These are phyloP conservation scores for Ormyrus thymus DNA, from an alignment of 2,888 invertebrate species.

Conservation along the genomic window DNA sequence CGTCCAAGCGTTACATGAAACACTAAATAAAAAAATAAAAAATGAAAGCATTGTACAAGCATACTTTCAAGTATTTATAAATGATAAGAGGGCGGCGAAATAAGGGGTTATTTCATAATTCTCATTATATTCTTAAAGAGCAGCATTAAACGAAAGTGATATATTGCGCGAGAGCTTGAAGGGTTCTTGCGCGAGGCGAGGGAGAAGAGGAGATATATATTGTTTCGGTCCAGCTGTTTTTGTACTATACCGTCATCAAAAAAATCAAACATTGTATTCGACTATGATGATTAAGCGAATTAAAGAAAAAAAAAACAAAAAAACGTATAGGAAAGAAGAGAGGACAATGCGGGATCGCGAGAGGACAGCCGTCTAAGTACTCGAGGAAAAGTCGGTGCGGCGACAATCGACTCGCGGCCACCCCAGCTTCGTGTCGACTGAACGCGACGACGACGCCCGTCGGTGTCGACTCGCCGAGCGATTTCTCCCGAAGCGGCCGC, in stretches of 20 bases:
- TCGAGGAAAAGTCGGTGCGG: slow-evolving; percentile 32
- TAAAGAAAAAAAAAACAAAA: slow-evolving; percentile 39
- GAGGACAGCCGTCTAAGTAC: background rate
- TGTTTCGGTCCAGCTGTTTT: slow-evolving; percentile 55
- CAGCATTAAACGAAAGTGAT: slow-evolving; percentile 55
- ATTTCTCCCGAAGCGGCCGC: slow-evolving; percentile 39
- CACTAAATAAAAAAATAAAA: slow-evolving; percentile 36
- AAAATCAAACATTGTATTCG: slow-evolving; percentile 53
- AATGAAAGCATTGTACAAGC: slow-evolving; percentile 57
- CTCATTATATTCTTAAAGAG: slow-evolving; percentile 58
- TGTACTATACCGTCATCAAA: slow-evolving; percentile 54
- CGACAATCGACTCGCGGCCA: slow-evolving; percentile 28
- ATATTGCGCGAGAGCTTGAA: slow-evolving; percentile 48
- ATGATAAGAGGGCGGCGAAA: slow-evolving; percentile 30
- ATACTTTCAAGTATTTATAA: slow-evolving; percentile 52
- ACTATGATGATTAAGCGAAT: slow-evolving; percentile 1
- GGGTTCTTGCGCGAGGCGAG: slow-evolving; percentile 51
- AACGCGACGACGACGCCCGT: background rate
- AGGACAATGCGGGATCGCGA: slow-evolving; percentile 43
- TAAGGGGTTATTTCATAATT: slow-evolving; percentile 51
- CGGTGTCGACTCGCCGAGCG: slow-evolving; percentile 9
- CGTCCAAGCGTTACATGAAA: slow-evolving; percentile 20
- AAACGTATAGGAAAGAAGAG: slow-evolving; percentile 48
- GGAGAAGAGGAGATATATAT: slow-evolving; percentile 16
- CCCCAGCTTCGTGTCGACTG: background rate